Evolutionary conservation across 2,113 vertebrate species (phyloP), one percentile per base, ranked within the genome.

Genomic region (Mola mola): DNA sequence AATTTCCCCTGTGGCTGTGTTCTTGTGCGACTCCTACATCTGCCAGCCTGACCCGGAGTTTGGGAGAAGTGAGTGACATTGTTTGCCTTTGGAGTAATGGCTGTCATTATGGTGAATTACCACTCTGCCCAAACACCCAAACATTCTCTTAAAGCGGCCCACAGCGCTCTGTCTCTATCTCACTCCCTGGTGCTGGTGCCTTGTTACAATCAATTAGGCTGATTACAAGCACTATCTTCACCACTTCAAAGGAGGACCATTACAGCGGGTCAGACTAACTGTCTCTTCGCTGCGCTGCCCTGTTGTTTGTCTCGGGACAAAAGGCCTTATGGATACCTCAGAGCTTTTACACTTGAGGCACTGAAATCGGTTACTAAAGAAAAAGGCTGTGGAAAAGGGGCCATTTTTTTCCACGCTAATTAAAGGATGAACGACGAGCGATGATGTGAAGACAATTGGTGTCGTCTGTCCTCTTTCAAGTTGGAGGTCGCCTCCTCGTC

Each of bases 161-260:
- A 76, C 76, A 50, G 50, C 10, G 34, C 65, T 65, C 73, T 42
- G 67, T 59, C 78, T 72, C 78, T 78, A 47, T 79, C 76, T 82
- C 33, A 15, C 82, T 73, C 55, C 40, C 59, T 63, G 78, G 69
- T 74, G 66, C 83, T 70, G 66, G 80, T 82, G 85, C 86, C 90
- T 88, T 75, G 83, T 87, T 91, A 88, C 86, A 88, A 91, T 90
- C 88, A 89, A 88, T 90, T 88, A 87, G 61, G 71, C 72, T 91
- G 86, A 90, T 88, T 91, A 90, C 87, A 84, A 89, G 86, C 86
- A 55, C 86, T 82, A 88, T 91, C 87, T 87, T 70, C 70, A 80
- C 68, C 78, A 85, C 88, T 87, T 88, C 83, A 85, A 89, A 89
- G 87, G 21, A 56, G 52, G 43, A 38, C 75, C 56, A 83, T 87